Base-by-base conservation (phyloP, 2,888 invertebrate genomes). In the Ophioninae sp. region DNA sequence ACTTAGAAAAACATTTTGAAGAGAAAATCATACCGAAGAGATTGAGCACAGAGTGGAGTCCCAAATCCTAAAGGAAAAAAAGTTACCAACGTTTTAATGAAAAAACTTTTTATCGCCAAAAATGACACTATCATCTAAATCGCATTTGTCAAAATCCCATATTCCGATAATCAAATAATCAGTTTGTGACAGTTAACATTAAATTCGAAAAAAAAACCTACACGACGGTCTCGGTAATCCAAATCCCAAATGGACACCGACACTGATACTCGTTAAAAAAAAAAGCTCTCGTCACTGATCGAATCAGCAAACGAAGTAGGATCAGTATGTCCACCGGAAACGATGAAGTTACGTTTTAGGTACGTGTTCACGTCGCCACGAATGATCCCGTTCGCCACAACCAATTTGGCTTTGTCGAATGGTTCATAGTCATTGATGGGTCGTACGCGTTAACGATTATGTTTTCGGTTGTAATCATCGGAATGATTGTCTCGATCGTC, bases 311-410 rank as follows among this genome's bases (percentile, higher is more conserved):
- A 65, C 39, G 73, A 22, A 51, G 69, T 56, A 39, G 20, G n/a
- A n/a, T n/a, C 56, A 58, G 61, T 64, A n/a, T 30, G n/a, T 17
- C 23, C 5, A 20, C 23, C 59, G 37, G 59, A 68, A 51, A 58
- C 59, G 67, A 41, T 22, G 39, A 56, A 82, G 69, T 63, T 67
- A 58, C 69, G 79, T 82, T 79, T 84, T 84, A 79, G 84, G 72
- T 82, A 93, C 93, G 93, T 93, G 93, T 94, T 93, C 93, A 93
- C 93, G 92, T 93, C 79, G 81, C 83, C 83, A 77, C 81, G 82
- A 80, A 82, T 82, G 85, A 85, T 82, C 78, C 83, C 93, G 87
- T 88, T 89, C 90, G 87, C 86, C 86, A 87, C 79, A 86, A 87
- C 85, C 91, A 91, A 91, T 92, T 92, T 91, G 89, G 89, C 90